Base-by-base conservation (phyloP, 2,113 vertebrate species). In the Callospermophilus lateralis region DNA sequence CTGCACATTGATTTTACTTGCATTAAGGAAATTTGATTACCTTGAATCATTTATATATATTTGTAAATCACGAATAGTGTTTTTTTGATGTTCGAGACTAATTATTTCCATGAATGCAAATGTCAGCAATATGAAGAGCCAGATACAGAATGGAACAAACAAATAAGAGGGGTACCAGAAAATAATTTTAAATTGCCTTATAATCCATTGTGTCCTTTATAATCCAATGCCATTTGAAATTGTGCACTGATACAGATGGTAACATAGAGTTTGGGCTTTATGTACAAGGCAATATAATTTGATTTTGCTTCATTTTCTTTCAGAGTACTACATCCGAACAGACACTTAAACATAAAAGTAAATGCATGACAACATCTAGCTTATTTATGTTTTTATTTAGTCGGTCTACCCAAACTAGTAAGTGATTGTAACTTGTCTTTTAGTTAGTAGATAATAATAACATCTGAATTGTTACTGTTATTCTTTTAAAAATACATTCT, bases 61-160 rank as follows among this genome's bases (percentile, higher is more conserved):
- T 94, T 96, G 77, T 98, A 98, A 98, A 98, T 98, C 97, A 98
- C 1, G 13, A 98, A 89, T 95, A 84, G 78, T 97, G 92, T 96
- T 92, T 97, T 97, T 98, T 96, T 97, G 73, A 92, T 98, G 42
- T 96, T 89, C 80, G 72, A 45, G 77, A 93, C 96, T 98, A 98
- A 98, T 98, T 98, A 98, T 98, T 98, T 98, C 96, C 93, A 91
- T 89, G 97, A 97, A 98, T 98, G 94, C 96, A 97, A 98, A 98
- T 97, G 96, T 98, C 97, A 98, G 86, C 77, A 97, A 93, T 95
- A 96, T 95, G 97, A 98, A 97, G 93, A 95, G 63, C 96, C 98
- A 97, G 91, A 96, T 98, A 48, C 34, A 6, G 32, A 95, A 97
- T 97, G 80, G 77, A 97, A 93, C 80, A 95, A 98, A 93, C 84